Base-by-base conservation (phyloP, 2,888 invertebrate species). In the Hirtodrosophila confusa region DNA sequence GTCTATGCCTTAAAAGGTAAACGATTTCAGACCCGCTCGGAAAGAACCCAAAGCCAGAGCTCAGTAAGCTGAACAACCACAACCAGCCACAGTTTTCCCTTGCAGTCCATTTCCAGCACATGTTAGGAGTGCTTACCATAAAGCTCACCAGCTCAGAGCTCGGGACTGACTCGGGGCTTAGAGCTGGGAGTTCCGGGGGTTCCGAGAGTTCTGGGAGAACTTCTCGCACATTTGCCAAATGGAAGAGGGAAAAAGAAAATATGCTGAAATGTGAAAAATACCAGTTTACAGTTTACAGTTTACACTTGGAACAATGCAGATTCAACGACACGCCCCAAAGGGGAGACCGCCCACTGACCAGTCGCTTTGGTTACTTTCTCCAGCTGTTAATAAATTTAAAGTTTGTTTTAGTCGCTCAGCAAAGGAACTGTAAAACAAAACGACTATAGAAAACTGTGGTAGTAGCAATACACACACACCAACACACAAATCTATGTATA, bases 321-420 rank as follows among this genome's bases (percentile, higher is more conserved):
- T 60, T 64, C 53, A 64, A 49, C 29, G 53, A 10, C 58, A 63
- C 62, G 65, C 69, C 61, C 61, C 40, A 17, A 17, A 17, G 17
- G 33, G 23, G 27, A 31, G 36, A 12, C 40, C 57, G 49, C 69
- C 50, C 54, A 43, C 48, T 73, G 73, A 69, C 55, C 75, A 75
- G 60, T 54, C 51, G 66, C 69, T 41, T 51, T 50, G 63, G 39
- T 35, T 56, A 51, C 74, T 71, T 85, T 70, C 73, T 57, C 69
- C 55, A 50, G 58, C 53, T 83, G 86, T 82, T 82, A 82, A 82
- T 86, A 82, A 86, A 86, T 86, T 86, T 77, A 86, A 83, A 82
- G 80, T 83, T 86, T 70, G 78, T 67, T 79, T 75, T 77, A 69
- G 65, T 72, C 71, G 55, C 74, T 69, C 33, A 55, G 27, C 58